Conservation (phyloP, 2,113 vertebrate species). For the Pterophyllum scalare region DNA sequence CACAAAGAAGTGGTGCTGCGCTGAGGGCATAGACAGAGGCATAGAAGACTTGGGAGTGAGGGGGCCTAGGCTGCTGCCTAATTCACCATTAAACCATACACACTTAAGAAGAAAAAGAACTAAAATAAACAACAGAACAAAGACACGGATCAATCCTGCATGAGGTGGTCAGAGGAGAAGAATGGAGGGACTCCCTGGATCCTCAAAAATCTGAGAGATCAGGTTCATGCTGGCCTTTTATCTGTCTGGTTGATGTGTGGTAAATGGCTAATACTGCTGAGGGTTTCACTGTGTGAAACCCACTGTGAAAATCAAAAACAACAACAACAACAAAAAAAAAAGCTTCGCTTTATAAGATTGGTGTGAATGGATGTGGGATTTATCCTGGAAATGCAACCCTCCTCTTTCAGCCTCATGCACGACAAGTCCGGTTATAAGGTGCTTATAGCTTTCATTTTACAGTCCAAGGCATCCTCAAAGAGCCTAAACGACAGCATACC, state of each 20-base stretch:
- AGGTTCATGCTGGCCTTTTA: conserved; percentile 51
- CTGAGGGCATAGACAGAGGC: conserved; percentile 71
- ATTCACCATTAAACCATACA: conserved; percentile 73
- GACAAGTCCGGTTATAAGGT: conserved; percentile 79
- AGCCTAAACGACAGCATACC: conserved; percentile 75
- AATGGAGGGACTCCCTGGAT: conserved; percentile 57
- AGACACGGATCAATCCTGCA: conserved; percentile 70
- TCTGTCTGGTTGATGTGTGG: conserved; percentile 43
- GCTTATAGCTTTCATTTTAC: conserved; percentile 80
- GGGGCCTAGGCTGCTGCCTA: conserved; percentile 66
- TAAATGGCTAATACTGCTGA: conserved; percentile 77
- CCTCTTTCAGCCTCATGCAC: conserved; percentile 73
- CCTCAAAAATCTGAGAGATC: conserved; percentile 44
- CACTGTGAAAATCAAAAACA: conserved; percentile 38
- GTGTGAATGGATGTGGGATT: conserved; percentile 55
- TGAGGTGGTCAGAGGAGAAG: conserved; percentile 69
- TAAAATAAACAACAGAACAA: conserved; percentile 74
- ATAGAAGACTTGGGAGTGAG: conserved; percentile 65
- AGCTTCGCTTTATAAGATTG: conserved; percentile 46
- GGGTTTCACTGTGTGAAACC: conserved; percentile 50
- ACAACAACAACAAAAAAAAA: conserved; percentile 6
- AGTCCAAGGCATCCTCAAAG: conserved; percentile 71
- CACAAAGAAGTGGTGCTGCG: conserved; percentile 74
- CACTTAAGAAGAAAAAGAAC: conserved; percentile 65
- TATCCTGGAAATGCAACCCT: conserved; percentile 56